Evolutionary conservation across 2,888 invertebrate species (phyloP).

Genomic region (Tridacna crocea): DNA sequence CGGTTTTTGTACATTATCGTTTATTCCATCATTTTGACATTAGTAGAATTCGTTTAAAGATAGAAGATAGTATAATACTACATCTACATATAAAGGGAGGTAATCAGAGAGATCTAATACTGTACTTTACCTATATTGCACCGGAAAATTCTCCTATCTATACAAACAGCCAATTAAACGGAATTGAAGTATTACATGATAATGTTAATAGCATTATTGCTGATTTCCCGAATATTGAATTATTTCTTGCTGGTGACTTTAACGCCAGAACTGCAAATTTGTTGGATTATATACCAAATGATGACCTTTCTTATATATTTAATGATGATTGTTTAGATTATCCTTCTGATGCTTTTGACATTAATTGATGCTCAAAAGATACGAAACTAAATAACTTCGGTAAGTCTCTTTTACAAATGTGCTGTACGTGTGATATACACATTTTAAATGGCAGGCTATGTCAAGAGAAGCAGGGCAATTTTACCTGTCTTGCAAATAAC

Average conservation of each 20-base stretch:
- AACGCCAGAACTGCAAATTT: not conserved
- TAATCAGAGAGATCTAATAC: not conserved
- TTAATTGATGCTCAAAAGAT: not conserved
- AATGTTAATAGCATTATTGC: not conserved
- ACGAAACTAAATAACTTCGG: not conserved
- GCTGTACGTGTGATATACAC: not conserved
- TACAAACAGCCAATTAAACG: not conserved
- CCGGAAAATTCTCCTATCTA: not conserved
- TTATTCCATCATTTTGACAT: not conserved
- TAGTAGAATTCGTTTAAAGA: not conserved
- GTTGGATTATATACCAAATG: not conserved
- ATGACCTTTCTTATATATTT: not conserved
- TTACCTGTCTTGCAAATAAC: not conserved
- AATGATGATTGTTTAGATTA: not conserved
- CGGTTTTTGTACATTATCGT: no score
- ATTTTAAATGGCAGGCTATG: no score
- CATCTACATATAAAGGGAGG: not conserved
- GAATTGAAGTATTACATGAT: not conserved
- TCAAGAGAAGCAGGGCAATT: not conserved
- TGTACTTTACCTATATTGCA: not conserved
- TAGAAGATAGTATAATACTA: not conserved
- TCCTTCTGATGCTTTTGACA: not conserved
- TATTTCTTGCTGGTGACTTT: not conserved
- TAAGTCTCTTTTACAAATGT: not conserved
- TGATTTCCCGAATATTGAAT: not conserved